Evolutionary conservation across 2,797 vertebrate species (phyloP), one percentile per base, ranked within the genome.

Genomic region (Platyrinchus mystaceus): DNA sequence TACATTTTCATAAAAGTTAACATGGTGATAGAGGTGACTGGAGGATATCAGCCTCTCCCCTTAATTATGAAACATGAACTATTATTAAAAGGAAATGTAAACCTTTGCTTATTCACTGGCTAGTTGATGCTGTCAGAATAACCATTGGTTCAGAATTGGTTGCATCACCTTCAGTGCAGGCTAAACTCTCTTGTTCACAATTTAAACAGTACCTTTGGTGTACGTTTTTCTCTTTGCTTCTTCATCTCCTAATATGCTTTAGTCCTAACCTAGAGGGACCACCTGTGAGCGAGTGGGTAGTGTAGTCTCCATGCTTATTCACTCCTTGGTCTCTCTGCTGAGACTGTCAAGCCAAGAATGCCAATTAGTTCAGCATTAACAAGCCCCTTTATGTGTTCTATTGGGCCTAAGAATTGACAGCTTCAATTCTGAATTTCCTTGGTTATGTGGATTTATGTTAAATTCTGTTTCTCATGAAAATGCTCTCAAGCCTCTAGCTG

Each of bases 341-440:
- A 96, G 93, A 96, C 90, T 96, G 94, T 89, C 95, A 97, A 95
- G 83, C 91, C 74, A 89, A 91, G 91, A 92, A 96, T 95, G 92
- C 93, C 94, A 95, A 95, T 95, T 97, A 97, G 95, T 94, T 96
- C 89, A 96, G 95, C 96, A 94, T 97, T 97, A 97, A 97, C 94
- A 96, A 96, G 92, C 79, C 79, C 94, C 94, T 96, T 96, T 97
- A 96, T 96, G 94, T 91, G 93, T 97, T 97, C 94, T 97, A 95
- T 96, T 96, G 94, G 96, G 94, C 67, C 92, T 92, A 73, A 96
- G 94, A 97, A 96, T 93, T 97, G 95, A 97, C 93, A 95, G 95
- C 92, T 83, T 96, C 89, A 93, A 53, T 94, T 97, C 91, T 95
- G 82, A 95, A 95, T 97, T 96, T 97, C 94, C 91, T 92, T 88